A percentile compares a stretch with the other conserved stretches of the same genome.
Conservation (phyloP, 2,797 vertebrate species). For the Eupleurogrammus muticus region DNA sequence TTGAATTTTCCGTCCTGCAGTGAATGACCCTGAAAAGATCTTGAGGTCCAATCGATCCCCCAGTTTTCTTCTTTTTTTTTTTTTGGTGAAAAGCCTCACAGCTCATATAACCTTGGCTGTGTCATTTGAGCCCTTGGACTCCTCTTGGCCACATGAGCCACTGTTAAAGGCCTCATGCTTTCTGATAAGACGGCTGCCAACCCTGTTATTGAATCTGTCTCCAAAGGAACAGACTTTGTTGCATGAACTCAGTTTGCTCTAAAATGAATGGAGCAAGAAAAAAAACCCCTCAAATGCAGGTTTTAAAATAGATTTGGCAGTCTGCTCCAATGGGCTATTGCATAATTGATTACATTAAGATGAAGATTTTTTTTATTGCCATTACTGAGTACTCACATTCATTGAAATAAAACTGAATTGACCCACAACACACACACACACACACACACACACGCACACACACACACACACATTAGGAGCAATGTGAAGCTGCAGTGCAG, state of each 20-base stretch:
- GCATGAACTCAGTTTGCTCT: not conserved
- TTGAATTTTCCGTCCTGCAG: not conserved
- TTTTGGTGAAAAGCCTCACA: not conserved
- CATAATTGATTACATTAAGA: slow-evolving; percentile 7
- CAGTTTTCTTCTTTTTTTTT: not conserved
- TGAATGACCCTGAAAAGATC: not conserved
- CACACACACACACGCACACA: too few species aligned
- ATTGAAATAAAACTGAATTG: too few species aligned
- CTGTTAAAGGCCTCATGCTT: slow-evolving; percentile 34
- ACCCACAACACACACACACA: too few species aligned
- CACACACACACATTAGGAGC: too few species aligned
- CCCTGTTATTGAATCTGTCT: slow-evolving; percentile 34
- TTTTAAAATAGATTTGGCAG: slow-evolving; percentile 44
- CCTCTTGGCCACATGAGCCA: slow-evolving; percentile 8
- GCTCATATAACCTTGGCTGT: slow-evolving; percentile 8
- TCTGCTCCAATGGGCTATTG: slow-evolving; percentile 27
- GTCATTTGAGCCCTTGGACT: slow-evolving; percentile 24
- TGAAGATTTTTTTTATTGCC: too few species aligned
- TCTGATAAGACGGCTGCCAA: slow-evolving; percentile 40
- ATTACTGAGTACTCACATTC: too few species aligned
- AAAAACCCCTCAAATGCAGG: slow-evolving; percentile 21
- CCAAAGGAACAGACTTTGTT: slow-evolving; percentile 39
- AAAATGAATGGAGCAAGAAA: slow-evolving; percentile 40
- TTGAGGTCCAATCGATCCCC: too few species aligned
- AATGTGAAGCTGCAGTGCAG: too few species aligned